phyloP scores from a whole-genome alignment of 2,113 vertebrate genomes.

The Callithrix jacchus region DNA sequence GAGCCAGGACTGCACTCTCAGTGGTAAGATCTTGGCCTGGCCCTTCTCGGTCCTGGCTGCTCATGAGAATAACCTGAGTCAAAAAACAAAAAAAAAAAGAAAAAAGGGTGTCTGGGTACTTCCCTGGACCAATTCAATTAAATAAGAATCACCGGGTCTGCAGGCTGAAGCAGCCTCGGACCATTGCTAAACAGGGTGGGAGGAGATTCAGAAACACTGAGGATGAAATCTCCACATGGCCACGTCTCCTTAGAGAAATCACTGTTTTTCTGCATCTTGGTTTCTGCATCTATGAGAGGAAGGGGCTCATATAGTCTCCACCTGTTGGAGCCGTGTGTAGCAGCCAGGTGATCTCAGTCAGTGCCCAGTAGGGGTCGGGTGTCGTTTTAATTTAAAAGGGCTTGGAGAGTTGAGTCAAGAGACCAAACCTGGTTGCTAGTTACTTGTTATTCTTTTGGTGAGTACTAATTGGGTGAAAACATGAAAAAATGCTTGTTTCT shows the following conservation, averaged over 20 bases:
- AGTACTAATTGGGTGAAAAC: background rate
- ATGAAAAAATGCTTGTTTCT: background rate
- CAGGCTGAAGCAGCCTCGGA: background rate
- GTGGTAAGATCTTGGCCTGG: background rate
- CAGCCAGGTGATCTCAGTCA: background rate
- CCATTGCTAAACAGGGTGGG: background rate
- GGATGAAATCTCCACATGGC: background rate
- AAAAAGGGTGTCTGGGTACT: background rate
- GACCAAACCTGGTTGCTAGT: background rate
- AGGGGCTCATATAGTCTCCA: background rate
- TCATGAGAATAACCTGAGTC: background rate
- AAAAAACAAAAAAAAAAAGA: background rate
- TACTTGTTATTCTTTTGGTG: background rate
- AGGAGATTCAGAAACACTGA: background rate
- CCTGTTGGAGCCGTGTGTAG: background rate
- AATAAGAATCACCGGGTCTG: background rate
- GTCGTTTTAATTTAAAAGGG: background rate
- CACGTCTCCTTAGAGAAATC: background rate
- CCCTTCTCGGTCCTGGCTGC: background rate
- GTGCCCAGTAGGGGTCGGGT: rapidly evolving
- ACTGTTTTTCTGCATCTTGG: background rate
- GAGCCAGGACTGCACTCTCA: background rate
- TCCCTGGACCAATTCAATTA: background rate
- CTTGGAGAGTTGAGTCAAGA: background rate
- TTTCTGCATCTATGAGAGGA: background rate